Evolutionary conservation across 1,140 invertebrate genomes (phyloP), one percentile per base, ranked within the genome.

Genomic region (Drosophila guanche): DNA sequence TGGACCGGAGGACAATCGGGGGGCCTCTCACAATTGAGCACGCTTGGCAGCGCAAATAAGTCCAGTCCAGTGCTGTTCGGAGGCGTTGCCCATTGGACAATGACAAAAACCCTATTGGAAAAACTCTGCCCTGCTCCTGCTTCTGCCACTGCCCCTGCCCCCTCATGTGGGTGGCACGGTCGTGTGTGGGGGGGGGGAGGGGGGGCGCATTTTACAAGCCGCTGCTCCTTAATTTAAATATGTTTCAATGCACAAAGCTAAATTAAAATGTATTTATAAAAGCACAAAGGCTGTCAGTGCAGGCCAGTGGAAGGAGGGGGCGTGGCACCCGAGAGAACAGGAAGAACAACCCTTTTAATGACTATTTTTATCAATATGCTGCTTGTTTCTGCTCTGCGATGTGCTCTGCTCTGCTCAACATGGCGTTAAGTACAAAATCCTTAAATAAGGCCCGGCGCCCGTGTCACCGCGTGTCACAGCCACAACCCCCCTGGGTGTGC

Each of bases 161-260:
- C 7, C 20, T 55, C 53, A 55, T 55, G 25, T 58, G 55, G 33
- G 10, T 37, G 10, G 10, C 10, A 37, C 33, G 10, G 33, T 29
- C 62, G 56, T 52, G 27, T 42, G 60, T 45, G 45, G 52, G 55
- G 42, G 74, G 68, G 48, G 27, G 40, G 60, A 41, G 45, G 52
- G 55, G 42, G 74, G 68, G 48, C 71, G 83, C 75, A 88, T 88
- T 88, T 88, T 37, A 88, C 83, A 88, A 88, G 62, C 83, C 75
- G 78, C 33, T 88, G 83, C 83, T 76, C 51, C 80, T 88, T 88
- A 88, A 79, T 88, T 88, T 88, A 83, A 88, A 88, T 83, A 83
- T 88, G 83, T 88, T 88, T 78, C 83, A 88, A 69, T 88, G 83
- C 79, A 88, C 83, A 88, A 88, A 88, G 83, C 78, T 81, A 81